phyloP scores from a whole-genome alignment of 2,113 vertebrate species.

The Tenrec ecaudatus region DNA sequence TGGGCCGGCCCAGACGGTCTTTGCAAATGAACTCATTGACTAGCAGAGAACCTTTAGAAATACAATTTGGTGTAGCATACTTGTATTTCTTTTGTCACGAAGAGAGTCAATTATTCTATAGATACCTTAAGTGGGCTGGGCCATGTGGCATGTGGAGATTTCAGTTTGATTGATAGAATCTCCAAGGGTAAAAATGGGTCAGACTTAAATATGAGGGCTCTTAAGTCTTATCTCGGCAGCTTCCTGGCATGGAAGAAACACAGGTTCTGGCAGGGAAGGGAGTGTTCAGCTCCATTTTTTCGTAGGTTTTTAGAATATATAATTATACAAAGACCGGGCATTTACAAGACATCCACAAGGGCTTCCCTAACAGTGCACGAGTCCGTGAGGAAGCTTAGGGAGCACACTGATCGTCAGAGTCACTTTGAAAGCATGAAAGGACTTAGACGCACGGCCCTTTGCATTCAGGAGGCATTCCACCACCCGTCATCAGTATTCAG shows the following conservation, averaged over 20 bases:
- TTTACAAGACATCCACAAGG: slow-evolving; percentile 13
- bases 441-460: slow-evolving; percentile 87
- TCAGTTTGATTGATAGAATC: slow-evolving; percentile 81
- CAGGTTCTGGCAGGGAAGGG: slow-evolving; percentile 51
- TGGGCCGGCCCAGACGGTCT: slow-evolving; percentile 68
- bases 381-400: slow-evolving; percentile 80
- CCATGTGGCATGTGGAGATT: slow-evolving; percentile 81
- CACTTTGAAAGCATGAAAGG: slow-evolving; percentile 83
- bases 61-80: slow-evolving; percentile 76
- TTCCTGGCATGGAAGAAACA: slow-evolving; percentile 65
- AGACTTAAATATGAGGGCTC: slow-evolving; percentile 82
- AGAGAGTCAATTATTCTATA: slow-evolving; percentile 82
- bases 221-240: slow-evolving; percentile 79
- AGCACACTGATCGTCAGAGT: slow-evolving; percentile 78
- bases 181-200: slow-evolving; percentile 82
- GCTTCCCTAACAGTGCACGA: slow-evolving; percentile 60
- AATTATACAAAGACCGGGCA: slow-evolving; percentile 61
- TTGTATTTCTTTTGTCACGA: slow-evolving; percentile 78
- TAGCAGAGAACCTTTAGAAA: slow-evolving; percentile 75
- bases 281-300: slow-evolving; percentile 25
- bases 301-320: slow-evolving; percentile 51
- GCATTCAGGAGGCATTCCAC: slow-evolving; percentile 88
- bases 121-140: slow-evolving; percentile 79
- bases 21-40: slow-evolving; percentile 78
- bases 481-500: slow-evolving; percentile 92